Conservation (phyloP, 2,797 vertebrate genomes). For the Cheirogaleus major region DNA sequence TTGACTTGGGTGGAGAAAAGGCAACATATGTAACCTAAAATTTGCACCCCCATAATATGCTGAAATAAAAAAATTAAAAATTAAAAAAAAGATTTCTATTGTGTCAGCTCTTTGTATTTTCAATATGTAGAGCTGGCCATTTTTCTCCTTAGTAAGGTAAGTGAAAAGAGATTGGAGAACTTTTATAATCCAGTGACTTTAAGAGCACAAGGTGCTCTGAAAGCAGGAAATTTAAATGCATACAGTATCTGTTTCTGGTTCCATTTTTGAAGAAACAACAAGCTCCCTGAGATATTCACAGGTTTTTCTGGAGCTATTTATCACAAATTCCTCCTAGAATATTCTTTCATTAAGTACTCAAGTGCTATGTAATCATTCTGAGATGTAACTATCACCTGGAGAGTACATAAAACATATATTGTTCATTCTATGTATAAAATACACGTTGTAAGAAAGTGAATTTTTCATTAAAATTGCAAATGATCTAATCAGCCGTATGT, state of each 20-base stretch:
- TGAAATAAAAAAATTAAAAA: too few relatives aligned
- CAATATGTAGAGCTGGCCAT: background rate
- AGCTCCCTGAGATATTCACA: background rate
- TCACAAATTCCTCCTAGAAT: background rate
- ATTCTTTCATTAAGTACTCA: background rate
- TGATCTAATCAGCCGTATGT: background rate
- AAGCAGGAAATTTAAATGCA: background rate
- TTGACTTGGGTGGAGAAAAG: too few relatives aligned
- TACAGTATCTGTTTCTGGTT: background rate
- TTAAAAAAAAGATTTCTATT: background rate
- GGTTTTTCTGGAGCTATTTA: background rate
- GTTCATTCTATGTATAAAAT: background rate
- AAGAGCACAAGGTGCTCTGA: background rate
- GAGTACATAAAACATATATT: background rate
- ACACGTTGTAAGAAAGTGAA: background rate
- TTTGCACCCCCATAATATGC: too few relatives aligned
- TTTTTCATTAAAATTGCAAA: constrained; percentile 45
- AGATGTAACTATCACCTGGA: background rate
- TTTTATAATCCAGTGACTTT: background rate
- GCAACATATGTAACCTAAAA: too few relatives aligned
- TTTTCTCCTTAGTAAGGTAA: background rate
- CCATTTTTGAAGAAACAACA: background rate
- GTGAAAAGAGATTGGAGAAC: background rate
- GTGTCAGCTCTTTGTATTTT: background rate
- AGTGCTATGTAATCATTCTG: background rate